Conservation (phyloP, 2,888 invertebrate genomes). For the Drosophila testacea region DNA sequence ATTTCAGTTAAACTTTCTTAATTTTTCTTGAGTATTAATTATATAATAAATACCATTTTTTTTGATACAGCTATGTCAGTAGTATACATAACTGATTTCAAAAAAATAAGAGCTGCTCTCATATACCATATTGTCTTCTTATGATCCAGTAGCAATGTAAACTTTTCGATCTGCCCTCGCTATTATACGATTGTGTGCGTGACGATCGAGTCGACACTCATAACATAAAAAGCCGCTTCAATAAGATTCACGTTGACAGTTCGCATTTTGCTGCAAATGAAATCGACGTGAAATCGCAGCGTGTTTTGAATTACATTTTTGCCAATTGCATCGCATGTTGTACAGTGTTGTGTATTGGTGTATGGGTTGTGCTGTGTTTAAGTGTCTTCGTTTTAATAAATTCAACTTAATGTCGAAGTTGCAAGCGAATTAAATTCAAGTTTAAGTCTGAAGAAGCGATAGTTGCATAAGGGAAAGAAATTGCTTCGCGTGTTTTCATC, state of each 20-base stretch:
- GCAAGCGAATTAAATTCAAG: conserved; percentile 42
- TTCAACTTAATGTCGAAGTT: conserved; percentile 18
- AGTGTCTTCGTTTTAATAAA: conserved; percentile 16
- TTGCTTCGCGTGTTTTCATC: conserved; percentile 45
- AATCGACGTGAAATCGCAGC: conserved; percentile 38
- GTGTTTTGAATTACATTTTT: conserved; percentile 4
- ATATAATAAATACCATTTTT: too few relatives aligned
- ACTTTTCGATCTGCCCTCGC: conserved; percentile 29
- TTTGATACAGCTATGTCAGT: too few relatives aligned
- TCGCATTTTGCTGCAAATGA: conserved; percentile 54
- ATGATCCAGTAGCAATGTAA: neutral
- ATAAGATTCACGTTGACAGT: conserved; percentile 52
- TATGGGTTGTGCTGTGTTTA: conserved; percentile 9
- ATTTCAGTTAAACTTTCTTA: too few relatives aligned
- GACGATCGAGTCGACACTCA: conserved; percentile 46
- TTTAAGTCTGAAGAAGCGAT: conserved; percentile 29
- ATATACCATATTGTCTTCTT: too few relatives aligned
- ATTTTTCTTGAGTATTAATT: too few relatives aligned
- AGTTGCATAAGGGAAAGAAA: conserved; percentile 52
- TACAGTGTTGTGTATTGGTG: conserved; percentile 16
- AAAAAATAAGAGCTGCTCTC: too few relatives aligned
- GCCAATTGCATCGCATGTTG: conserved; percentile 15
- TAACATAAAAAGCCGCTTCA: conserved; percentile 64
- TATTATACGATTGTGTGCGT: conserved; percentile 28
- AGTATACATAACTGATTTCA: neutral